Evolutionary conservation across 1,140 invertebrate species (phyloP), one percentile per base, ranked within the genome.

Genomic region (Zeugodacus cucurbitae): DNA sequence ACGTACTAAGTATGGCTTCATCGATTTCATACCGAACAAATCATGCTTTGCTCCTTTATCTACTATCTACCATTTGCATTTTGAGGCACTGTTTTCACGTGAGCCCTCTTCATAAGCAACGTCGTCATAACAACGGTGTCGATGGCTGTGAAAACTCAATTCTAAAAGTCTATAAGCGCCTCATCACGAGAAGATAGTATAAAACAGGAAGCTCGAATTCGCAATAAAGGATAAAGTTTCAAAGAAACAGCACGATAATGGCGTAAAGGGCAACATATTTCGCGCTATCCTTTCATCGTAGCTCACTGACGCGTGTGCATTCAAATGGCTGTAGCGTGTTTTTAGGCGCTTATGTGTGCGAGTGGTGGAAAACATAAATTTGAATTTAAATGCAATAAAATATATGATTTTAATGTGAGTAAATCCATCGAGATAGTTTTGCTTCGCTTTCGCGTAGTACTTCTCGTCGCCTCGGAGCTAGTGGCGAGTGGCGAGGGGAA

Each of bases 321-420:
- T 14, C 29, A 20, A 74, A 67, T 67, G 62, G 62, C 67, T 41
- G 32, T 34, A 41, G 67, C 67, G 17, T 22, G 20, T 5, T 37
- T 41, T 74, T 22, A 41, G 67, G 67, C 34, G 67, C 20, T 37
- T 74, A 74, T 37, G 6, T 82, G 41, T 82, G 22, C 7, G n/a
- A 14, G 41, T 8, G 22, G 41, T 22, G 29, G 10, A 11, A n/a
- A 29, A 82, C 74, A 82, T 82, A 82, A 82, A 82, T 82, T 48
- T 82, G 41, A 82, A 82, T 82, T 82, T 82, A 26, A 82, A 82
- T 82, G 41, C 74, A 82, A 82, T 48, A 54, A 82, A 82, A 82
- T 48, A 48, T 48, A 3, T 29, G 22, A 82, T 29, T 48, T 48
- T 48, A 82, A 82, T 82, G 37, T 22, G 34, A 29, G 41, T 82